Evolutionary conservation across 2,888 invertebrate genomes (phyloP), one percentile per base, ranked within the genome.

Genomic region (Papilio gigon): DNA sequence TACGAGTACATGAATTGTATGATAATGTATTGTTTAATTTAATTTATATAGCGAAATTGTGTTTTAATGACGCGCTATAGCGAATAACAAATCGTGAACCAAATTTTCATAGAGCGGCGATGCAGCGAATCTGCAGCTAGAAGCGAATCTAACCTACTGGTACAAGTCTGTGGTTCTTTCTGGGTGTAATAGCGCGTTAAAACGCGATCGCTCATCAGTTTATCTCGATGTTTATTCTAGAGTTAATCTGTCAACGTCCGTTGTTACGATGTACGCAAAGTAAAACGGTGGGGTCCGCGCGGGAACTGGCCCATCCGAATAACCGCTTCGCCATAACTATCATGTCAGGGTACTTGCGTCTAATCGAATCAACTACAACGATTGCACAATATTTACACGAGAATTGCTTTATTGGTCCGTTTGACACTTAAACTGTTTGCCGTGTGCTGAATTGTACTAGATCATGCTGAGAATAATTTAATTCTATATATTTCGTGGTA

Each of bases 271-370:
- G 60, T 61, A 59, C 44, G 42, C 59, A 17, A 37, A 59, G 42
- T 37, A 27, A n/a, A 61, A 53, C 27, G 60, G 27, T 58, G 59
- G 64, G 67, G 67, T 64, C 37, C 37, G 47, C 64, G 37, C 37
- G 25, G 14, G 68, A 68, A 68, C 64, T 68, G 64, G 64, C 22
- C 47, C 47, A 64, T 59, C 50, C 22, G 50, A 68, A 59, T 47
- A 64, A 59, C 27, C 47, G 9, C 50, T 35, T 47, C 64, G 20
- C 47, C 59, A 44, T 37, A 68, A 64, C 64, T 58, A 64, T 68
- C 68, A 68, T 40, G 35, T 37, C 11, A 30, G 42, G 33, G 14
- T 22, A 50, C 27, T 27, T 56, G n/a, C 4, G 53, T 56, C 17
- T 30, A 22, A 53, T 30, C 53, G 53, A 56, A 30, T 56, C 53